A percentile compares a stretch with the other conserved stretches of the same genome.
Conservation (phyloP, 53 echinoderm and acorn worm genomes). For the Crossaster papposus region DNA sequence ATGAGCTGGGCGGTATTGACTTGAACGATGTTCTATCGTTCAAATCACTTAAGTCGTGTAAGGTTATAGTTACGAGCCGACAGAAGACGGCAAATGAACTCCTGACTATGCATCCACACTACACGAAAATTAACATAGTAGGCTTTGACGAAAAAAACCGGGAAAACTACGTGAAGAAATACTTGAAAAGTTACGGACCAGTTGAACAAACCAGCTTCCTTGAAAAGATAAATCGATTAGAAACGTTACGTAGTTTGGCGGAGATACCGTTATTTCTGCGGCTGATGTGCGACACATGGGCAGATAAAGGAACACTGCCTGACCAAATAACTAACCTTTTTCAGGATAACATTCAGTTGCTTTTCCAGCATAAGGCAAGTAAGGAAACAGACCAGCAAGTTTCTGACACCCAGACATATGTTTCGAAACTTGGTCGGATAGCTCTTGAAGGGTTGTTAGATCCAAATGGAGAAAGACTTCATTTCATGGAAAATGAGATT, state of each 20-base stretch:
- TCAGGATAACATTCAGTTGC: not conserved
- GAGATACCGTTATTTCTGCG: conserved; percentile 20
- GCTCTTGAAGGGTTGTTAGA: conserved; percentile 25
- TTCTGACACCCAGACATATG: not conserved
- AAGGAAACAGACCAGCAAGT: not conserved
- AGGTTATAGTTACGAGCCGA: conserved; percentile 21
- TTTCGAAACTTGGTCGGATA: not conserved
- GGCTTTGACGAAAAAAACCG: not conserved
- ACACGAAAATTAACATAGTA: not conserved
- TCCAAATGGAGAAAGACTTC: not conserved
- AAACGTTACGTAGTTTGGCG: not conserved
- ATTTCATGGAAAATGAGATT: not conserved
- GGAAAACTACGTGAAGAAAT: not conserved
- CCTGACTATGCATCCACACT: not conserved
- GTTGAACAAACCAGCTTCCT: not conserved
- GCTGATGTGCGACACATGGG: conserved; percentile 32
- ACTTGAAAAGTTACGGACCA: not conserved
- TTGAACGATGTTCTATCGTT: conserved; percentile 7
- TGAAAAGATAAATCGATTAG: not conserved
- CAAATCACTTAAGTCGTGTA: not conserved
- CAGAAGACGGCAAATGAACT: conserved; percentile 11
- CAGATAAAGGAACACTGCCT: not conserved
- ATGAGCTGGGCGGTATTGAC: not conserved
- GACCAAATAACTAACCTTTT: conserved; percentile 6
- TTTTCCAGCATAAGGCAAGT: not conserved